These are phyloP conservation scores for Mactromeris polynyma DNA, from an alignment of 2,888 invertebrate species.

Conservation along the genomic window DNA sequence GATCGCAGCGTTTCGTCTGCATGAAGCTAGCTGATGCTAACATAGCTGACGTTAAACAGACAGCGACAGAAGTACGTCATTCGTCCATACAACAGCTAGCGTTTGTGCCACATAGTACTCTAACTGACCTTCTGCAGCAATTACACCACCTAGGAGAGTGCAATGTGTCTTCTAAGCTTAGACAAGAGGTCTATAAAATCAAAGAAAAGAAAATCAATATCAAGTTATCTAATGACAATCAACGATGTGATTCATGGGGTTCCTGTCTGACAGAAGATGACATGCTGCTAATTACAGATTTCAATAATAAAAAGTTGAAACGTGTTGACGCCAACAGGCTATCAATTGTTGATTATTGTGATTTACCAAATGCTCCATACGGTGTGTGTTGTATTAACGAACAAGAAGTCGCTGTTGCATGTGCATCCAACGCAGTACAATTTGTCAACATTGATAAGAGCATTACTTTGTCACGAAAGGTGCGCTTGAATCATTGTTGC, in stretches of 20 bases:
- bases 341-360: neutral
- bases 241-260: neutral
- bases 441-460: neutral
- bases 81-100: neutral
- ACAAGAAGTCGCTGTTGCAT: constrained; percentile 18
- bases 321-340: neutral
- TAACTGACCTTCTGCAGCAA: neutral
- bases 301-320: neutral
- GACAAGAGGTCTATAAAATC: neutral
- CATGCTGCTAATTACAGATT: neutral
- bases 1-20: constrained; percentile 8
- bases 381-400: constrained; percentile 24
- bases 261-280: constrained; percentile 21
- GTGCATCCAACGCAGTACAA: neutral
- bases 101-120: neutral
- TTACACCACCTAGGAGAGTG: neutral
- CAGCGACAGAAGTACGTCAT: too few species aligned
- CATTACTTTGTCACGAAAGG: neutral
- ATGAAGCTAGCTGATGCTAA: neutral
- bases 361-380: neutral
- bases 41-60: neutral
- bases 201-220: neutral
- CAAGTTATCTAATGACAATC: neutral
- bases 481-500: neutral
- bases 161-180: neutral